Percentiles rank a stretch among this genome's conserved stretches.
Conservation (phyloP, 2,888 invertebrate species). For the Xylocampa areola region DNA sequence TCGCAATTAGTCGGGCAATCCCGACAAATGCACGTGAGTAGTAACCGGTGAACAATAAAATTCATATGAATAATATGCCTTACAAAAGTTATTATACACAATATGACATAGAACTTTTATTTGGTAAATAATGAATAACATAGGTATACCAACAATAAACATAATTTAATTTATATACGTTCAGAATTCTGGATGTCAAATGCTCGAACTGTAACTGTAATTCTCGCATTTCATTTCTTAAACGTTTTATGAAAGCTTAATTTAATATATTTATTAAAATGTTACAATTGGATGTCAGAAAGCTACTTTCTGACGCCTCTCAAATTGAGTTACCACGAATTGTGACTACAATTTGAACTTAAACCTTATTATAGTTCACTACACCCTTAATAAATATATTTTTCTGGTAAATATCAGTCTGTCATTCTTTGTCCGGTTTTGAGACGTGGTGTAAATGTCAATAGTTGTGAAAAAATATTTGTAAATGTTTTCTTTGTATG, state of each 20-base stretch:
- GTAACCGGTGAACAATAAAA: too few relatives aligned
- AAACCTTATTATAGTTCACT: conserved; percentile 10
- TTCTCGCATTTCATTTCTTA: conserved; percentile 4
- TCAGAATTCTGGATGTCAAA: not conserved
- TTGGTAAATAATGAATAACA: too few relatives aligned
- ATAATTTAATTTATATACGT: not conserved
- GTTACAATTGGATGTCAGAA: not conserved
- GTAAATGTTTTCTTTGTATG: not conserved
- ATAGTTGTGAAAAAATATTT: not conserved
- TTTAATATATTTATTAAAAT: conserved; percentile 14
- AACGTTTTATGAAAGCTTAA: conserved; percentile 12
- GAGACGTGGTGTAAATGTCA: too few relatives aligned
- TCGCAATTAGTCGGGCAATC: too few relatives aligned
- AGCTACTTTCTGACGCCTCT: conserved; percentile 3
- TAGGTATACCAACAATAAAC: too few relatives aligned
- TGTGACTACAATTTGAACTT: conserved; percentile 7
- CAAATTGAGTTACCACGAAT: conserved; percentile 10
- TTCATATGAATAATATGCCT: too few relatives aligned
- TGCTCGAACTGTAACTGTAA: not conserved
- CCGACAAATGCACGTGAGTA: too few relatives aligned
- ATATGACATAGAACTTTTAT: too few relatives aligned
- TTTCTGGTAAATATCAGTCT: not conserved
- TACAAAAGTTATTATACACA: too few relatives aligned
- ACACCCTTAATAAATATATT: not conserved
- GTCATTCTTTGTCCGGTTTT: not conserved